phyloP scores from a whole-genome alignment of 2,113 vertebrate species.

The Dasypus novemcinctus region DNA sequence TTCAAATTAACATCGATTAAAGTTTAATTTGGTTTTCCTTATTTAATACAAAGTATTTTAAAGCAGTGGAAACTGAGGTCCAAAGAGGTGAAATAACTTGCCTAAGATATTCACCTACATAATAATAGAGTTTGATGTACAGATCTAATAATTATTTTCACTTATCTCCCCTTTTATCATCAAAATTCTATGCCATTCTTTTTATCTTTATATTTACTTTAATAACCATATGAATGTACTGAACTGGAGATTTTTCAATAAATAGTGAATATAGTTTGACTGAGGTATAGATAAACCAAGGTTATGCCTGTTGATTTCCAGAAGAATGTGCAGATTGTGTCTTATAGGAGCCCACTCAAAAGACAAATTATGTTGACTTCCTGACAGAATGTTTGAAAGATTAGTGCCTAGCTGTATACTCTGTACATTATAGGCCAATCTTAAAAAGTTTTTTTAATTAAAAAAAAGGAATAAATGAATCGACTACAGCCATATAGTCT shows the following conservation, averaged over 20 bases:
- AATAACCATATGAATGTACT: neutral
- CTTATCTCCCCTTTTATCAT: neutral
- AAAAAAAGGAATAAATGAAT: neutral
- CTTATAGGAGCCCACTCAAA: neutral
- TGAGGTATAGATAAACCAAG: neutral
- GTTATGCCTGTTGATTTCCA: neutral
- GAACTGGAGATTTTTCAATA: neutral
- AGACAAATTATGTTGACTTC: neutral
- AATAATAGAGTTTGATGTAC: neutral
- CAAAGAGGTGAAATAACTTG: neutral
- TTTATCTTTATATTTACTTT: neutral
- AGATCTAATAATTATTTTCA: conserved; percentile 5
- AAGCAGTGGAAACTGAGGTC: neutral
- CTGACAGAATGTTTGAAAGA: neutral
- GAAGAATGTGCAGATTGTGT: neutral
- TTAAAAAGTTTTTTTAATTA: neutral
- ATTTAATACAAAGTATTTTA: neutral
- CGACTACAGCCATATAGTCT: neutral
- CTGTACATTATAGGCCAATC: neutral
- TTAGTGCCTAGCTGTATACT: neutral
- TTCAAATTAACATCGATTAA: neutral
- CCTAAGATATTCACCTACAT: neutral
- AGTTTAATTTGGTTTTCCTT: neutral
- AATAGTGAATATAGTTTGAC: neutral
- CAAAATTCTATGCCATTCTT: neutral